These are phyloP conservation scores for Clistopyga incitator DNA, from an alignment of 2,888 invertebrate species.

Conservation along the genomic window DNA sequence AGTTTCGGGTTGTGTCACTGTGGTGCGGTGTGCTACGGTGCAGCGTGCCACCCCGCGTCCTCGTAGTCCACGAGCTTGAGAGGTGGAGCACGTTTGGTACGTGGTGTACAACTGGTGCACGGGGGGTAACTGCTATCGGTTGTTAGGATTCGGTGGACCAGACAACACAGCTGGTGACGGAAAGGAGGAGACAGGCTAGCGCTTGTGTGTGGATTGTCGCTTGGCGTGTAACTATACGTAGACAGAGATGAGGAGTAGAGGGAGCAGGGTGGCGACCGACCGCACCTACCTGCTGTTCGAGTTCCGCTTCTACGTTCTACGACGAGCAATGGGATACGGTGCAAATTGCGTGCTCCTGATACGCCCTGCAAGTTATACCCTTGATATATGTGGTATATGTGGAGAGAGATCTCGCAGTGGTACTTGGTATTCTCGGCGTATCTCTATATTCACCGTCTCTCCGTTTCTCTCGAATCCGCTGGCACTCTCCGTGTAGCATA, in stretches of 20 bases:
- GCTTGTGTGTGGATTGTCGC: conserved; percentile 10
- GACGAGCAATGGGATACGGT: conserved; percentile 28
- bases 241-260: neutral
- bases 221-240: neutral
- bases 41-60: conserved; percentile 2
- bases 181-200: conserved; percentile 3
- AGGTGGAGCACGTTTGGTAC: conserved; percentile 40
- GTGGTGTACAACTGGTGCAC: conserved; percentile 40
- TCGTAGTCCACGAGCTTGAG: neutral
- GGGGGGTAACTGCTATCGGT: conserved; percentile 48
- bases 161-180: conserved; percentile 37
- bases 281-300: conserved; percentile 15
- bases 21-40: conserved; percentile 13
- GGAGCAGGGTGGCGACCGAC: neutral
- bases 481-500: conserved; percentile 6
- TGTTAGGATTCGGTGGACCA: conserved; percentile 48
- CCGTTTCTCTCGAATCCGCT: neutral
- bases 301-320: conserved; percentile 26
- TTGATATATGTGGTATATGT: neutral
- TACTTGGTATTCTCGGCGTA: no score
- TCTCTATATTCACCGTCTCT: no score
- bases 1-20: conserved; percentile 13
- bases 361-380: conserved; percentile 33
- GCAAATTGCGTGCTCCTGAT: conserved; percentile 49
- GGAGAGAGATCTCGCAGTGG: neutral